Percentiles rank a stretch among this genome's conserved stretches.
phyloP scores from a whole-genome alignment of 1,140 invertebrate species.

The Globodera ellingtonae region DNA sequence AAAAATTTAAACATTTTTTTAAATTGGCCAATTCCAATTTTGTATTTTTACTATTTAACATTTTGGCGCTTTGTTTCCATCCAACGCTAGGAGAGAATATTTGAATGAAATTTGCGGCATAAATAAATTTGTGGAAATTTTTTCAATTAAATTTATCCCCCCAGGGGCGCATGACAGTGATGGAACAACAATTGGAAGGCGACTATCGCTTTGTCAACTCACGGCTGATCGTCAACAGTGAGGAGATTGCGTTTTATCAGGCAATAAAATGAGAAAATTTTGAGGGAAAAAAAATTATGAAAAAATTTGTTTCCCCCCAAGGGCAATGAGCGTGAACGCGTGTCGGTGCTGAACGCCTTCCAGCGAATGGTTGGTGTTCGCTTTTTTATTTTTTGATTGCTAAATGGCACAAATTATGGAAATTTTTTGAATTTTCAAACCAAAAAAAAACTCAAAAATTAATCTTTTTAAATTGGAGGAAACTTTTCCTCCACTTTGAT shows the following conservation, averaged over 20 bases:
- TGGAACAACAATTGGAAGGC: slow-evolving; percentile 92
- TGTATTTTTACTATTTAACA: too few species aligned
- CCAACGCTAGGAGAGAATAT: too few species aligned
- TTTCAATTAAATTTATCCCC: too few species aligned
- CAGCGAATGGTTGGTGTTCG: slow-evolving; percentile 75
- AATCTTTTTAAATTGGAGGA: slow-evolving; percentile 68
- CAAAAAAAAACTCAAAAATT: background rate
- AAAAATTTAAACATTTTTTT: slow-evolving; percentile 72
- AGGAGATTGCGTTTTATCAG: slow-evolving; percentile 96
- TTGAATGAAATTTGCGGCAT: too few species aligned
- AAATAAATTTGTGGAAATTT: too few species aligned
- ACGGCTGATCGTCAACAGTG: slow-evolving; percentile 91
- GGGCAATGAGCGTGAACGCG: slow-evolving; percentile 84
- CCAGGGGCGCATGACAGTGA: slow-evolving; percentile 79
- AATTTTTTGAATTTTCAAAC: background rate
- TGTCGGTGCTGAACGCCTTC: slow-evolving; percentile 83
- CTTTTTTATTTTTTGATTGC: too few species aligned
- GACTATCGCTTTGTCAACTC: slow-evolving; percentile 96
- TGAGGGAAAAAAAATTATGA: background rate
- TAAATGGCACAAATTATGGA: too few species aligned
- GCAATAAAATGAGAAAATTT: slow-evolving; percentile 17
- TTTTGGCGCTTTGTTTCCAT: too few species aligned
- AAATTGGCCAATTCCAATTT: slow-evolving; percentile 62
- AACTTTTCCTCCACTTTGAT: slow-evolving; percentile 80
- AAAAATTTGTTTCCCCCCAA: slow-evolving; percentile 16